Percentiles rank a stretch among this genome's conserved stretches.
Conservation (phyloP, 2,888 invertebrate genomes). For the Nezara viridula region DNA sequence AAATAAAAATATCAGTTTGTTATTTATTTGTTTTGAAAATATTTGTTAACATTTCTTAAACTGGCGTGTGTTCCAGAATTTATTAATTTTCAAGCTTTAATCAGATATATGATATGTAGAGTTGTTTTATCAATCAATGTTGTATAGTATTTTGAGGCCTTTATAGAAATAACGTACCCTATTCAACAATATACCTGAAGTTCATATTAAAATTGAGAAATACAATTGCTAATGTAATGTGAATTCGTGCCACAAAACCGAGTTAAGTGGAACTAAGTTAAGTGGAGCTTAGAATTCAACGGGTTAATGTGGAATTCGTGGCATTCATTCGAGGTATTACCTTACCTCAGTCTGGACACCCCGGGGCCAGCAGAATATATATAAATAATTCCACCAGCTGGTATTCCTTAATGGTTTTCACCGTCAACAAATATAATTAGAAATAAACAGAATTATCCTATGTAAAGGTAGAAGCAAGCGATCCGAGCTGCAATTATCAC, state of each 20-base stretch:
- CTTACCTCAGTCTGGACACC: neutral
- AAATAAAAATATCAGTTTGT: no score
- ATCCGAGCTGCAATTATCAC: no score
- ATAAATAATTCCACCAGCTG: neutral
- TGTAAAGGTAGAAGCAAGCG: neutral
- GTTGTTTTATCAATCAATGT: no score
- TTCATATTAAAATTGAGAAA: neutral
- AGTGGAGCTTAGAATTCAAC: neutral
- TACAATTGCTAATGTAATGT: neutral
- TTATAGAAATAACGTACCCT: neutral
- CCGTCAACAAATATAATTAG: neutral
- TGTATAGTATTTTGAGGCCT: no score
- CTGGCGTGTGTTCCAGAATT: no score
- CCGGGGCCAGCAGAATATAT: neutral
- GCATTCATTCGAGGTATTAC: neutral
- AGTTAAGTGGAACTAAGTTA: neutral
- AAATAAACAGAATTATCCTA: neutral
- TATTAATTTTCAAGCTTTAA: no score
- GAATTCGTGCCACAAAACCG: neutral
- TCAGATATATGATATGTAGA: no score
- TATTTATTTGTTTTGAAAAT: no score
- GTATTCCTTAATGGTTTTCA: neutral
- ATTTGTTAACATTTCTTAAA: no score
- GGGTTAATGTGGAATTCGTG: neutral
- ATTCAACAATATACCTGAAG: neutral